Evolutionary conservation across 2,797 vertebrate genomes (phyloP), one percentile per base, ranked within the genome.

Genomic region (Acanthurus tractus): DNA sequence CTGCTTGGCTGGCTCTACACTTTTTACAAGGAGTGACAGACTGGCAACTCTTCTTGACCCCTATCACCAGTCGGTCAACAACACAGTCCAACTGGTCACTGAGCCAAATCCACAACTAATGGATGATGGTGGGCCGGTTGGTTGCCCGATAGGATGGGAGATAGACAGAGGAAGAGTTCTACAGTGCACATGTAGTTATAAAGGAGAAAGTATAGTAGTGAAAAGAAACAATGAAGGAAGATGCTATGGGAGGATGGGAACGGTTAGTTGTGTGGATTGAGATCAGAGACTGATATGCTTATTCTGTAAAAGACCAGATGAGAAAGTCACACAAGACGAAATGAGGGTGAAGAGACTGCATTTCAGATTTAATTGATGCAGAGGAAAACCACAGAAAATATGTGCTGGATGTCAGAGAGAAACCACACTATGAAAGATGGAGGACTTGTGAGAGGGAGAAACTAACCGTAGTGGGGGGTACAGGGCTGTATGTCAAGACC

Each of bases 301-400:
- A 52, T 18, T 55, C 8, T 22, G 29, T 56, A 34, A 55, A 76
- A 56, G 36, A 52, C 50, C 42, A 23, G 55, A 75, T 58, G 25
- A 84, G 50, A 46, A 22, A 36, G 46, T 64, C 53, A 71, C 42
- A 36, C 14, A 25, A 38, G 17, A 48, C 12, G 1, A 3, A 74
- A 25, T 14, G 25, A 65, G 23, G 25, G 64, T 25, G 38, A 82
- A 42, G 11, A 58, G 34, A 82, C 56, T 68, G 25, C 10, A 20
- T 25, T 38, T 14, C 46, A 64, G 44, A 75, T 84, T 70, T 57
- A 76, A 70, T 1, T 38, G 29, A 79, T 77, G 53, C 63, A 62
- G 34, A 78, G 22, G 15, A 80, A 76, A 59, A 44, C 45, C 70
- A 48, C 78, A 77, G 49, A 12, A 88, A 76, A 82, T 79, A 63